Base-by-base conservation (phyloP, 2,113 vertebrate genomes). In the Passer montanus region DNA sequence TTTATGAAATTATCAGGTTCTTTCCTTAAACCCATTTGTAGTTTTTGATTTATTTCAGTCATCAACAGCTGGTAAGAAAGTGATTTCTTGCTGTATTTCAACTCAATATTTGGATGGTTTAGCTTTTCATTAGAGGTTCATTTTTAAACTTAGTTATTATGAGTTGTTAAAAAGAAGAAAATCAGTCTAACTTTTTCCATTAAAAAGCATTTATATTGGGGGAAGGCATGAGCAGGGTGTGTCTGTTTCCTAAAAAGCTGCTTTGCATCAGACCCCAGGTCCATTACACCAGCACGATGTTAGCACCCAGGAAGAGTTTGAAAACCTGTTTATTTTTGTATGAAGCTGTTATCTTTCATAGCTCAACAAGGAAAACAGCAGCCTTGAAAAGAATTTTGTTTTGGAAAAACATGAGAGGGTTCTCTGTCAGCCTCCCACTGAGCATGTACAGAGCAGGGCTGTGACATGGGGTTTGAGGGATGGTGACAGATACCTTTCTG, bases 61-160 rank as follows among this genome's bases (percentile, higher is more conserved):
- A 69, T 64, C 69, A 64, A n/a, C 66, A 94, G 44, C 44, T 92
- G 58, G 22, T 68, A 78, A 94, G 49, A 44, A 82, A 89, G 9
- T 20, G 31, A 67, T 94, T 84, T 92, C 60, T 89, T 77, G 15
- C 22, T 67, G 8, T 67, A 87, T 84, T 95, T 94, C 44, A 89
- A 23, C 84, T 63, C 93, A 90, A 94, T 80, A 89, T 94, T 94
- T 80, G 56, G 30, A 60, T 75, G 24, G 3, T 59, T 95, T 92
- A 75, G 39, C 27, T 92, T 87, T 86, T 83, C 14, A 33, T 62
- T 80, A 50, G 20, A 69, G 3, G 10, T 58, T 74, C 20, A 35
- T 67, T 77, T 97, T 81, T 59, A 24, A 74, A 39, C 21, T 55
- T 28, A 62, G 13, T 70, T 90, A 78, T 80, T 73, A 62, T 62